A percentile compares a stretch with the other conserved stretches of the same genome.
Conservation (phyloP, 1,140 invertebrate species). For the Aphelenchoides besseyi region DNA sequence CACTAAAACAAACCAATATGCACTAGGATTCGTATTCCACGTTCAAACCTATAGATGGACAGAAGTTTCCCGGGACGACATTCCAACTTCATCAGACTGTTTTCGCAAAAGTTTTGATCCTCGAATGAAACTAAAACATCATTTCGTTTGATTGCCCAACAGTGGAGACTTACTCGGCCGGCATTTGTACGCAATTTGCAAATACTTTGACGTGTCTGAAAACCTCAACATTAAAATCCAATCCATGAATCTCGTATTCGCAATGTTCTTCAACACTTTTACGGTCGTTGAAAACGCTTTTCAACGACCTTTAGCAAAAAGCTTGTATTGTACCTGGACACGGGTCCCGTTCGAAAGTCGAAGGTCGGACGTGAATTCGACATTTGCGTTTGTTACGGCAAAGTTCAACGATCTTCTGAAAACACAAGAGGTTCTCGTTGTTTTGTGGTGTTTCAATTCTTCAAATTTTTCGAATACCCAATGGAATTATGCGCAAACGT, state of each 20-base stretch:
- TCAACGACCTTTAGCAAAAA: too few species aligned
- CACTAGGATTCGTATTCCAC: too few species aligned
- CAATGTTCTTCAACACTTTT: too few species aligned
- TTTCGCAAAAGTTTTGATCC: constrained; percentile 55
- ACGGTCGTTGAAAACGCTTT: too few species aligned
- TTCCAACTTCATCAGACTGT: constrained; percentile 38
- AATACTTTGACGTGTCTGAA: too few species aligned
- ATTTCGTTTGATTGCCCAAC: neutral
- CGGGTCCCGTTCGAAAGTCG: constrained; percentile 48
- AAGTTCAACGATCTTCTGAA: constrained; percentile 47
- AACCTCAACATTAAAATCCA: too few species aligned
- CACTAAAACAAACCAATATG: too few species aligned
- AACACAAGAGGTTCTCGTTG: constrained; percentile 13
- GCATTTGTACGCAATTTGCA: constrained; percentile 56
- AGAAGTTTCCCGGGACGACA: constrained; percentile 44
- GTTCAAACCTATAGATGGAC: constrained; percentile 53
- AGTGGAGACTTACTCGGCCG: constrained; percentile 32
- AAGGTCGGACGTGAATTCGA: constrained; percentile 39
- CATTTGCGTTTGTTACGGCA: constrained; percentile 51
- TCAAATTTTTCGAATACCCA: too few species aligned
- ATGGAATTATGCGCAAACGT: too few species aligned
- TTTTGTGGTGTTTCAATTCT: too few species aligned
- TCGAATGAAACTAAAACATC: constrained; percentile 50
- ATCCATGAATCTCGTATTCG: too few species aligned
- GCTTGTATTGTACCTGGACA: constrained; percentile 46